A percentile compares a stretch with the other conserved stretches of the same genome.
Conservation (phyloP, 1,140 invertebrate genomes). For the Hyles vespertilio region DNA sequence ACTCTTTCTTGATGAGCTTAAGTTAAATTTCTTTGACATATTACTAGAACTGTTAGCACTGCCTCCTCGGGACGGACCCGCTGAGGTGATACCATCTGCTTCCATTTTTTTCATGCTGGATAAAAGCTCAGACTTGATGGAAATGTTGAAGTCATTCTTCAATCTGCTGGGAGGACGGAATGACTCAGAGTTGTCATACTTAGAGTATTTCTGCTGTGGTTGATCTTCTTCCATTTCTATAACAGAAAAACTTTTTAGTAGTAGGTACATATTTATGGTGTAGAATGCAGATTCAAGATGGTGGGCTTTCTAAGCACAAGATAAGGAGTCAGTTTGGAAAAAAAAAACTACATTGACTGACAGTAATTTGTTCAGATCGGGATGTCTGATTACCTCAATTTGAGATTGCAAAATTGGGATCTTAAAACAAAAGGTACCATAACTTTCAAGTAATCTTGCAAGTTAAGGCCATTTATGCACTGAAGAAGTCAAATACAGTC, state of each 20-base stretch:
- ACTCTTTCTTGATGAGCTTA: slow-evolving; percentile 34
- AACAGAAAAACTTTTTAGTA: slow-evolving; percentile 15
- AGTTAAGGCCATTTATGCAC: no score
- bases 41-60: slow-evolving; percentile 67
- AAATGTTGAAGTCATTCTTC: slow-evolving; percentile 68
- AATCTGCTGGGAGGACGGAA: slow-evolving; percentile 56
- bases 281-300: no score
- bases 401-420: no score
- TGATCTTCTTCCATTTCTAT: slow-evolving; percentile 43
- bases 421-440: no score
- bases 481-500: no score
- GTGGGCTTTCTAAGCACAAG: no score
- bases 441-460: no score
- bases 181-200: slow-evolving; percentile 50
- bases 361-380: no score
- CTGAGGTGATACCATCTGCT: slow-evolving; percentile 31
- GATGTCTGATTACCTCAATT: no score
- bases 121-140: slow-evolving; percentile 62
- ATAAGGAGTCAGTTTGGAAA: no score
- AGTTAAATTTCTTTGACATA: slow-evolving; percentile 59
- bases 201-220: slow-evolving; percentile 38
- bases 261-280: no score
- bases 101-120: slow-evolving; percentile 47
- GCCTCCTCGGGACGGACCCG: slow-evolving; percentile 45
- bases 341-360: no score